Evolutionary conservation across 1,140 invertebrate species (phyloP).

Genomic region (Catajapyx aquilonaris): DNA sequence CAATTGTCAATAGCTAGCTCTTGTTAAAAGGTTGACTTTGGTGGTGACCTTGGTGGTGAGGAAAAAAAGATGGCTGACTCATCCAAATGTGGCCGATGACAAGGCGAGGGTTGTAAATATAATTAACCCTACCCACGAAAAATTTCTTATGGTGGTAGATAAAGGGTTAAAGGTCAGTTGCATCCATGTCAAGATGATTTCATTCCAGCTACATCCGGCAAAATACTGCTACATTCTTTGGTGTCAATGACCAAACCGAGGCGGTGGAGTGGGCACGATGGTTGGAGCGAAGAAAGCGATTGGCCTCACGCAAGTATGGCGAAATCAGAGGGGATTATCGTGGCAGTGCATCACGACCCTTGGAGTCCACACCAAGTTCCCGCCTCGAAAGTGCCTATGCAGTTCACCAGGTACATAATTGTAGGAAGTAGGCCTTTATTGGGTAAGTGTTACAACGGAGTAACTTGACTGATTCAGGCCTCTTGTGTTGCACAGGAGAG

Average conservation of each 20-base stretch:
- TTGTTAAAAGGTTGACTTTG: too few relatives aligned
- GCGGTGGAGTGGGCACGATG: slow-evolving; percentile 42
- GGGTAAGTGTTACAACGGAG: too few relatives aligned
- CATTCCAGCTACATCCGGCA: slow-evolving; percentile 36
- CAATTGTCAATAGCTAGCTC: too few relatives aligned
- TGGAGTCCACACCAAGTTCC: not conserved
- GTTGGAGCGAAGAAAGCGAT: slow-evolving; percentile 46
- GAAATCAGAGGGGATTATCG: slow-evolving; percentile 31
- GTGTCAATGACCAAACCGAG: slow-evolving; percentile 48
- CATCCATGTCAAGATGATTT: slow-evolving; percentile 1
- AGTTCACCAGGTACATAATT: slow-evolving; percentile 3
- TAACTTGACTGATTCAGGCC: too few relatives aligned
- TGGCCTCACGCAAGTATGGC: slow-evolving; percentile 45
- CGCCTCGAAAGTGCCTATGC: slow-evolving; percentile 7
- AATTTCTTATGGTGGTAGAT: too few relatives aligned
- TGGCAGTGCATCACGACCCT: not conserved
- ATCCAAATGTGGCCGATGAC: too few relatives aligned
- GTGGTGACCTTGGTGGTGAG: too few relatives aligned
- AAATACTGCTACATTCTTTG: slow-evolving; percentile 57
- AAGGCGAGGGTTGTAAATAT: too few relatives aligned
- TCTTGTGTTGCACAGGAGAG: too few relatives aligned
- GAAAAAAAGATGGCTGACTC: too few relatives aligned
- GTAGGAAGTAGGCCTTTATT: too few relatives aligned
- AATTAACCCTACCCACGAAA: too few relatives aligned
- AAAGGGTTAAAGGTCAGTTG: not conserved